A percentile compares a stretch with the other conserved stretches of the same genome.
phyloP scores from a whole-genome alignment of 2,888 invertebrate genomes.

The Apomyelois bistriatella region DNA sequence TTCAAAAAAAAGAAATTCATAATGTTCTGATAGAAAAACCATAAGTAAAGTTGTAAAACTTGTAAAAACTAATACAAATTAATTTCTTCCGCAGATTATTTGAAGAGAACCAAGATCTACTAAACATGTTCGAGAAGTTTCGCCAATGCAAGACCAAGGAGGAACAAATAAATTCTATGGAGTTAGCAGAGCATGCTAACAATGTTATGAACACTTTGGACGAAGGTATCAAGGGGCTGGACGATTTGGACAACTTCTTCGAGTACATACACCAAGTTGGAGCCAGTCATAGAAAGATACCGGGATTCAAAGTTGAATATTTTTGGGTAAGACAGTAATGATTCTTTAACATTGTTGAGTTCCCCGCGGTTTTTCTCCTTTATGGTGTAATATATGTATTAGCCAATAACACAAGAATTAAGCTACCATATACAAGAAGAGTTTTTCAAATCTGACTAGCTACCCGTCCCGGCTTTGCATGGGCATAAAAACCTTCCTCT shows the following conservation, averaged over 20 bases:
- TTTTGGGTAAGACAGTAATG: conserved; percentile 86
- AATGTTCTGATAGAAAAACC: too few relatives aligned
- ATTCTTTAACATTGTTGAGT: not conserved
- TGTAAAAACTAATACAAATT: not conserved
- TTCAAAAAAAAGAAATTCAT: too few relatives aligned
- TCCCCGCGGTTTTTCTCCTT: too few relatives aligned
- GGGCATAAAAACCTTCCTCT: too few relatives aligned
- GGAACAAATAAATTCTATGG: conserved; percentile 89
- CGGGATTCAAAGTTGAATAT: conserved; percentile 91
- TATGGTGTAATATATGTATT: too few relatives aligned
- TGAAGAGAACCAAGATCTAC: conserved; percentile 89
- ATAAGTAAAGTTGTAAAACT: too few relatives aligned
- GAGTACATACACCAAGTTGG: conserved; percentile 91
- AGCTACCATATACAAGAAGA: too few relatives aligned
- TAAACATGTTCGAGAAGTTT: conserved; percentile 90
- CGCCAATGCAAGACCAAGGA: conserved; percentile 88
- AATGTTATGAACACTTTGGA: conserved; percentile 94
- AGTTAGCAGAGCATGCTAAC: conserved; percentile 91
- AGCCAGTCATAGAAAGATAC: conserved; percentile 89
- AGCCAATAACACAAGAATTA: too few relatives aligned
- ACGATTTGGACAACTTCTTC: conserved; percentile 91
- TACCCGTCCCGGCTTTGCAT: too few relatives aligned
- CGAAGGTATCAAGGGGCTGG: conserved; percentile 92
- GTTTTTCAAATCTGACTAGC: too few relatives aligned
- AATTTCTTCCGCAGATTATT: conserved; percentile 83